Evolutionary conservation across 2,888 invertebrate species (phyloP).

Genomic region (Punctoribates punctum): DNA sequence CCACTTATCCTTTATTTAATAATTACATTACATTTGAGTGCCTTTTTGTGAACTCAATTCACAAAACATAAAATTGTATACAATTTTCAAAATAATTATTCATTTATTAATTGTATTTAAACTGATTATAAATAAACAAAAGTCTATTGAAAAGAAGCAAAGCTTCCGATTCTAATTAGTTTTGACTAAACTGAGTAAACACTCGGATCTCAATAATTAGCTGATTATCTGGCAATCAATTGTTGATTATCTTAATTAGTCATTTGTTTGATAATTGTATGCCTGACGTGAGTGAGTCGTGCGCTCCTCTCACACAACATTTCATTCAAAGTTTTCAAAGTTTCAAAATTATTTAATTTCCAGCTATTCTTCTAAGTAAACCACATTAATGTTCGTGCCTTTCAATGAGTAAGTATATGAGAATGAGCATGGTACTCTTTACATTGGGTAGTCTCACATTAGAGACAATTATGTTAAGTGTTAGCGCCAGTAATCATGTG

Average conservation of each 20-base stretch:
- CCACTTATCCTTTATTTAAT: not conserved
- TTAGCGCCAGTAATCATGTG: not conserved
- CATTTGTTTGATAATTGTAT: not conserved
- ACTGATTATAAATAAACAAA: conserved; percentile 19
- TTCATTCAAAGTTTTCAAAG: not conserved
- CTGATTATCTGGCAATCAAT: not conserved
- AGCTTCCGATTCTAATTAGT: conserved; percentile 10
- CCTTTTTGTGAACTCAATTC: not conserved
- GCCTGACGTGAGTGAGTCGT: conserved; percentile 1
- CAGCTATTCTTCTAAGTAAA: not conserved
- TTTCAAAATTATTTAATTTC: not conserved
- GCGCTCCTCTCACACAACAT: not conserved
- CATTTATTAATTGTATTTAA: conserved; percentile 1
- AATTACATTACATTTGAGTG: not conserved
- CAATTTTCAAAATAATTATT: not conserved
- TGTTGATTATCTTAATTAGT: conserved; percentile 14
- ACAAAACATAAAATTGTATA: not conserved
- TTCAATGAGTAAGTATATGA: not conserved
- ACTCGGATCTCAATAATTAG: not conserved
- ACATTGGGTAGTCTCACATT: not conserved
- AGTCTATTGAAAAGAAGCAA: conserved; percentile 13
- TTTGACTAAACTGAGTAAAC: not conserved
- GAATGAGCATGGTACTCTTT: not conserved
- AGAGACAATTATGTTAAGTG: not conserved
- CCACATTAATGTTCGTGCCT: not conserved